These are phyloP conservation scores for Trinectes maculatus DNA, from an alignment of 2,113 vertebrate species.

Conservation along the genomic window DNA sequence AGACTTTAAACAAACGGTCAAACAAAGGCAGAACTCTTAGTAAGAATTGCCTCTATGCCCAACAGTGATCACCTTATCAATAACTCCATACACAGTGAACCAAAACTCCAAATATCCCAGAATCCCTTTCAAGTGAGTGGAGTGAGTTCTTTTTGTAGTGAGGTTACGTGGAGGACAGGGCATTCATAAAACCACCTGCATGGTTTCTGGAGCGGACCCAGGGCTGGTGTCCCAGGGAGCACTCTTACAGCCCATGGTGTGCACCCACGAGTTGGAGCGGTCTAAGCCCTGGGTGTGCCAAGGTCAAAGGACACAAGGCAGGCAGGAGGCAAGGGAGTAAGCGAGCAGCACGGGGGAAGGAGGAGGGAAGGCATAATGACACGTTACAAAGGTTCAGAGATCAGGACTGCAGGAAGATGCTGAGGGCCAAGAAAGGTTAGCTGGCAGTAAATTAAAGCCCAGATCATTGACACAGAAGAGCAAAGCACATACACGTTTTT, in stretches of 20 bases:
- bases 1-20: neutral
- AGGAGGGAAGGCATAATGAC: slow-evolving; percentile 81
- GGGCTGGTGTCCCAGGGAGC: slow-evolving; percentile 99
- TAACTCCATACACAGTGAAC: slow-evolving; percentile 41
- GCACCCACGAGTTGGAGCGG: slow-evolving; percentile 99
- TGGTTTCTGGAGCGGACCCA: slow-evolving; percentile 94
- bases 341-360: slow-evolving; percentile 78
- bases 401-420: slow-evolving; percentile 70
- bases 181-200: slow-evolving; percentile 93
- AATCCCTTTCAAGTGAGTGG: slow-evolving; percentile 58
- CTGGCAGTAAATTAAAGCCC: slow-evolving; percentile 53
- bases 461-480: slow-evolving; percentile 59
- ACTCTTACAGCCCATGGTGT: slow-evolving; percentile 98
- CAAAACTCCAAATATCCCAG: slow-evolving; percentile 71
- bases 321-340: slow-evolving; percentile 75
- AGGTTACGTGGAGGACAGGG: slow-evolving; percentile 64
- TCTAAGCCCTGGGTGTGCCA: slow-evolving; percentile 97
- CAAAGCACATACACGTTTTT: slow-evolving; percentile 40
- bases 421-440: slow-evolving; percentile 59
- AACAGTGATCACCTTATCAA: neutral
- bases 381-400: slow-evolving; percentile 80
- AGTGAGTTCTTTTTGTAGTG: slow-evolving; percentile 52
- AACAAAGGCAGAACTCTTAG: too few species aligned
- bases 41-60: neutral
- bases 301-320: slow-evolving; percentile 88